Conservation (phyloP, 30 jellyfish, hydroid and myxozoan species). For the Phacellophora camtschatica region DNA sequence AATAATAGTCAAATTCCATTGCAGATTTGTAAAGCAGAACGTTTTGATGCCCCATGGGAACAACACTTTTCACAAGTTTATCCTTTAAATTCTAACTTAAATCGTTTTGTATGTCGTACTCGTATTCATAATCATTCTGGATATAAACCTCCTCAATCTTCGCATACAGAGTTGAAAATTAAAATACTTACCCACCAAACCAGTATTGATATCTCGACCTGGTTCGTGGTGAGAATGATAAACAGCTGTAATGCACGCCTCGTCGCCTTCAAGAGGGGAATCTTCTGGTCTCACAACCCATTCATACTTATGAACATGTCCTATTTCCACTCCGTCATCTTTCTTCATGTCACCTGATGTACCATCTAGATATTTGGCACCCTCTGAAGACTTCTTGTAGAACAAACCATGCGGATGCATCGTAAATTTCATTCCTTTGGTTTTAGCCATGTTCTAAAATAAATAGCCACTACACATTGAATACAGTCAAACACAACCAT, state of each 20-base stretch:
- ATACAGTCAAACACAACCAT: too few species aligned
- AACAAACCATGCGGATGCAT: slow-evolving; percentile 79
- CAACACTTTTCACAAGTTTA: too few species aligned
- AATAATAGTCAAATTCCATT: too few species aligned
- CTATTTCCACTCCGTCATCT: slow-evolving; percentile 60
- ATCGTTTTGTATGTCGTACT: too few species aligned
- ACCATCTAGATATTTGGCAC: slow-evolving; percentile 53
- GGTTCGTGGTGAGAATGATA: slow-evolving; percentile 58
- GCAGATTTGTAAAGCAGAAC: too few species aligned
- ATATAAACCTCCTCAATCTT: too few species aligned
- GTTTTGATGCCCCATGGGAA: too few species aligned
- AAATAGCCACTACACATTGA: too few species aligned
- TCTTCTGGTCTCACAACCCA: slow-evolving; percentile 48
- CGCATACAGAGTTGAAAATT: neutral
- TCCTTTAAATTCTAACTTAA: too few species aligned
- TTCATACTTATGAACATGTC: slow-evolving; percentile 31
- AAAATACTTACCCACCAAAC: slow-evolving; percentile 42
- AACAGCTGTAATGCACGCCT: slow-evolving; percentile 45
- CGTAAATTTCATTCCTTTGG: slow-evolving; percentile 37
- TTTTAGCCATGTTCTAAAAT: slow-evolving; percentile 55
- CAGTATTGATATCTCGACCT: slow-evolving; percentile 59
- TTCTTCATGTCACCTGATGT: slow-evolving; percentile 41
- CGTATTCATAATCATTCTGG: too few species aligned
- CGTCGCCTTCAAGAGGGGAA: slow-evolving; percentile 54
- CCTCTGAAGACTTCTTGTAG: slow-evolving; percentile 71